Evolutionary conservation across 2,888 invertebrate species (phyloP), one percentile per base, ranked within the genome.

Genomic region (Dryobotodes eremita): DNA sequence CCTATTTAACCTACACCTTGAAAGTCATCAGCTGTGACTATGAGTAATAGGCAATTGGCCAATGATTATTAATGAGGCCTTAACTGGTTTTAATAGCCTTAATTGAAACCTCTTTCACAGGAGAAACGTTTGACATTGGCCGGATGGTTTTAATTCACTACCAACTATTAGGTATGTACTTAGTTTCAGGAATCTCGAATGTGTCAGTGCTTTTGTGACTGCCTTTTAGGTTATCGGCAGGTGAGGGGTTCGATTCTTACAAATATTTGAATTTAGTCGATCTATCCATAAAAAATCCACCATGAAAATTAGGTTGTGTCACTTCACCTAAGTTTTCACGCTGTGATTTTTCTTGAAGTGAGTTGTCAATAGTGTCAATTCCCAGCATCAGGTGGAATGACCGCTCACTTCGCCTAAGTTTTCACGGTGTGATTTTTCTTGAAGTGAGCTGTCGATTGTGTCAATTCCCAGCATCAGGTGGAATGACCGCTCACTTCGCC

Each of bases 71-170:
- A 82, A 88, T 84, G 79, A 85, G 74, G 23, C 69, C 55, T 77
- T 72, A 75, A 85, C 80, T 80, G 64, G 75, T 68, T 83, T 82
- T 89, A 88, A 89, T 87, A 81, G 88, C 73, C 88, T 89, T 85
- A 84, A 88, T 89, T 88, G 79, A 69, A 75, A 79, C 61, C 77
- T 83, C 83, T 88, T 89, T 84, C 80, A 82, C 79, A 68, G 80
- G 83, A 85, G 85, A 83, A 88, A 88, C 87, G 73, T 71, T 8
- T 89, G 82, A 81, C 80, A 83, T 82, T 85, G 77, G 31, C 53
- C 17, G 64, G 13, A 65, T 70, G 62, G 76, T 88, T 66, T 53
- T 11, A 20, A 68, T 36, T 26, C 23, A 55, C 53, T n/a, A 64
- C 7, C 8, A 15, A 15, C 7, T 8, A 23, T 5, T 23, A 11